Evolutionary conservation across 2,888 invertebrate genomes (phyloP), one percentile per base, ranked within the genome.

Genomic region (Drosophila imparisetae): DNA sequence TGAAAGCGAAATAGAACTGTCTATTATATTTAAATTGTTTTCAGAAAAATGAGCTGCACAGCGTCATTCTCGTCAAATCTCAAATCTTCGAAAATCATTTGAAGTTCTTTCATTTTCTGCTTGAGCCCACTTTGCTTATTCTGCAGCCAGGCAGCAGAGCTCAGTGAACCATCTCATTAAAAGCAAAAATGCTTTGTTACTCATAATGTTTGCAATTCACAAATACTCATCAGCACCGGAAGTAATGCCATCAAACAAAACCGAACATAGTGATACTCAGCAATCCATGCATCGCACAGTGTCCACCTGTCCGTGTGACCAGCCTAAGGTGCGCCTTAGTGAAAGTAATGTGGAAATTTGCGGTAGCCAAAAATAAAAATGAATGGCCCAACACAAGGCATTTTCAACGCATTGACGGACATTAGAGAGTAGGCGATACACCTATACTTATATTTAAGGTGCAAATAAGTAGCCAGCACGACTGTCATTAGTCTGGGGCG

Each of bases 311-410:
- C 40, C 32, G 55, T 36, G 40, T 27, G 49, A n/a, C 42, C 63
- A 32, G 29, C 58, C 34, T 40, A 30, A 50, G 36, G 29, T 50
- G 63, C 29, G 57, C 45, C 59, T 52, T 57, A 88, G 90, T 88
- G 85, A 85, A 85, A 85, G 85, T 86, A 73, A 75, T 55, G 66
- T 71, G 72, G 38, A 76, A 75, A 62, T 72, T 62, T 64, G 63
- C 64, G 45, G 49, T 66, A 62, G 53, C 72, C 55, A 68, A 80
- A 66, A 69, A 66, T 49, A 57, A 76, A 29, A 86, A 68, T 87
- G 53, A 72, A 72, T 80, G 59, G 71, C 67, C 74, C 77, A 72
- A 15, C 2, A 38, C 21, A 45, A 66, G 55, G 62, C 66, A 74
- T 59, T 45, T 45, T 36, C 45, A 38, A 27, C 5, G 34, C 36